These are phyloP conservation scores for Numenius arquata DNA, from an alignment of 2,113 vertebrate genomes.

Conservation along the genomic window DNA sequence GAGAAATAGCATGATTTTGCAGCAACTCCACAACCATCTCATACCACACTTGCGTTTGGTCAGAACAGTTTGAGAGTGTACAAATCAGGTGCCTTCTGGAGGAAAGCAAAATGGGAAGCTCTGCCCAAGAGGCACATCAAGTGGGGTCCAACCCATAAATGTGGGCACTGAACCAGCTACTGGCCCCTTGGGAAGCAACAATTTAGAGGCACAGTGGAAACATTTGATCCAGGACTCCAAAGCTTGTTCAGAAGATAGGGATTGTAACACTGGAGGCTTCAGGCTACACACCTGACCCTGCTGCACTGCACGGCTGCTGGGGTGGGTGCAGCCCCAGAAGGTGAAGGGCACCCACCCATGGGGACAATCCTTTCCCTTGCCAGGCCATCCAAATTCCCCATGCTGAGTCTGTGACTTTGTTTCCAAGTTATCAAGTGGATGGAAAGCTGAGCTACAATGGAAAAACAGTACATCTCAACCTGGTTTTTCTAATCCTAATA, in stretches of 20 bases:
- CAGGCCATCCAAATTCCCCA: not conserved
- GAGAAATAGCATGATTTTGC: not conserved
- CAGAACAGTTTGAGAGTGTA: rapidly evolving
- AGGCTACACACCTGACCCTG: not conserved
- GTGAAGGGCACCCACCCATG: rapidly evolving
- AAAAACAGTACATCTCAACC: not conserved
- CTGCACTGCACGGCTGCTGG: not conserved
- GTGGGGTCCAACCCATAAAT: rapidly evolving
- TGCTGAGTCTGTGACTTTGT: not conserved
- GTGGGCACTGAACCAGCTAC: not conserved
- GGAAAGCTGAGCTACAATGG: not conserved
- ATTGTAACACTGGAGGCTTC: not conserved
- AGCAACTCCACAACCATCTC: rapidly evolving
- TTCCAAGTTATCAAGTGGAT: not conserved
- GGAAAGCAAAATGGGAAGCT: not conserved
- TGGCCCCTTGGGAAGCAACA: not conserved
- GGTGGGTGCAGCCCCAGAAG: not conserved
- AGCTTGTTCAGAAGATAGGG: not conserved
- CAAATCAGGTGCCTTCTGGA: not conserved
- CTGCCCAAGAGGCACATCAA: not conserved
- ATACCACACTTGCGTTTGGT: not conserved
- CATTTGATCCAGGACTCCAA: not conserved
- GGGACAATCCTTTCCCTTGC: not conserved
- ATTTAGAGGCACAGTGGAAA: not conserved
- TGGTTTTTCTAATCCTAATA: not conserved